Percentiles rank a stretch among this genome's conserved stretches.
Conservation (phyloP, 2,113 vertebrate genomes). For the Corydoras maculifer region DNA sequence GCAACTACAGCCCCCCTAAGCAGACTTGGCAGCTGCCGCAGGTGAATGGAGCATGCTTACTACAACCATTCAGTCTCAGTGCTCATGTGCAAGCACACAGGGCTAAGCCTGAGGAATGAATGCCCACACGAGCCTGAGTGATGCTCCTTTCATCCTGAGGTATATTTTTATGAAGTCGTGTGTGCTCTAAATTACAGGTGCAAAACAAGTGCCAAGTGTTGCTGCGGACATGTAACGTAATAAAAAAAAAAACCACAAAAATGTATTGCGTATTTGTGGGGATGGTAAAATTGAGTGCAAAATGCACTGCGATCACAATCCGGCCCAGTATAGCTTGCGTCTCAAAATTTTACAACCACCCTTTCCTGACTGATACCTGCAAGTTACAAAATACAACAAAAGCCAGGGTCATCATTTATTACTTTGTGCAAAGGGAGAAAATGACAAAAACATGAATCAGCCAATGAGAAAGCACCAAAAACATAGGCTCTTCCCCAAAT, state of each 20-base stretch:
- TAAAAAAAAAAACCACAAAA: background rate
- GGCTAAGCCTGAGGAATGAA: constrained; percentile 8
- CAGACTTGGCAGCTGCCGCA: constrained; percentile 27
- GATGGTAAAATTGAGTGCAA: background rate
- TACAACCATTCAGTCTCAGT: constrained; percentile 20
- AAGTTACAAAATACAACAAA: constrained; percentile 8
- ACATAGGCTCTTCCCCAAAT: constrained; percentile 47
- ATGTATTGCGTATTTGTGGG: background rate
- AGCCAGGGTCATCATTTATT: background rate
- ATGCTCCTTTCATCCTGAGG: background rate
- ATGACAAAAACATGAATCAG: background rate
- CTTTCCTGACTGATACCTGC: background rate
- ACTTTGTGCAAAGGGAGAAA: background rate
- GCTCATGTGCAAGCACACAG: background rate
- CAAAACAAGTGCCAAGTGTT: background rate
- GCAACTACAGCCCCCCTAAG: constrained; percentile 46
- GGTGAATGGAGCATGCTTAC: constrained; percentile 34
- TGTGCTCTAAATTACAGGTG: background rate
- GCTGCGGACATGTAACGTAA: too few species aligned
- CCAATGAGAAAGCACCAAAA: constrained; percentile 16
- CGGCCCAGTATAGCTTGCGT: background rate
- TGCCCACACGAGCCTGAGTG: background rate
- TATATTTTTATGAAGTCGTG: background rate
- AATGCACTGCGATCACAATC: background rate
- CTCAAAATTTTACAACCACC: constrained; percentile 11